A percentile compares a stretch with the other conserved stretches of the same genome.
Conservation (phyloP, 2,113 vertebrate genomes). For the Willisornis vidua region DNA sequence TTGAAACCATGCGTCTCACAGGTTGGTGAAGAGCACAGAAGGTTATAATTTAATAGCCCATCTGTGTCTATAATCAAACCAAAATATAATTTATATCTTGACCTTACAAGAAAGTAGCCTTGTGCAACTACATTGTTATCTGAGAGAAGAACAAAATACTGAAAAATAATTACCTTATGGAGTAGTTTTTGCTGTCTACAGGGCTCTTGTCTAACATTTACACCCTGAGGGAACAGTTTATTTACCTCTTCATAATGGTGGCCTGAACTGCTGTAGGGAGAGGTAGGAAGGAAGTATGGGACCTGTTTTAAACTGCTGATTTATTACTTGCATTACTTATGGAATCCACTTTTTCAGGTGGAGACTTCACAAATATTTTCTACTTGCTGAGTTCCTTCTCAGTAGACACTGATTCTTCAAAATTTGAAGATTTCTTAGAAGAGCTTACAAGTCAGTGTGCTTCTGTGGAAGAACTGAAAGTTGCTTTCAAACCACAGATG, state of each 20-base stretch:
- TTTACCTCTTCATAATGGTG: background rate
- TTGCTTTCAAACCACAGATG: constrained; percentile 89
- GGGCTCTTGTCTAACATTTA: background rate
- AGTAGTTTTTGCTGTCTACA: background rate
- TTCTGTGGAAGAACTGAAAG: constrained; percentile 88
- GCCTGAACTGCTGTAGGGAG: background rate
- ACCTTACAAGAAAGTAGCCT: background rate
- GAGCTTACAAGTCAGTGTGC: constrained; percentile 85
- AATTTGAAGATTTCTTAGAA: constrained; percentile 71
- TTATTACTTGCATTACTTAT: background rate
- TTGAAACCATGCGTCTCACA: constrained; percentile 93
- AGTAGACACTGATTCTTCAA: constrained; percentile 36
- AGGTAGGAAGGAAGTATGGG: background rate
- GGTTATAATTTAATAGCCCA: background rate
- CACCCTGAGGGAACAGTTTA: background rate
- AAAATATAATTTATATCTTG: background rate
- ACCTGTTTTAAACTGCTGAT: background rate
- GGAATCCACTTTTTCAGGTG: constrained; percentile 74
- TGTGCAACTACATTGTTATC: background rate
- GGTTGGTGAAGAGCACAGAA: constrained; percentile 69
- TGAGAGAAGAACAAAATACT: background rate
- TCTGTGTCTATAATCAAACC: background rate
- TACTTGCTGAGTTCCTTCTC: constrained; percentile 84
- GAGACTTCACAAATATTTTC: constrained; percentile 97
- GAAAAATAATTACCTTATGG: background rate